These are phyloP conservation scores for Polydrusus pterygomalis DNA, from an alignment of 2,888 invertebrate genomes.

Conservation along the genomic window DNA sequence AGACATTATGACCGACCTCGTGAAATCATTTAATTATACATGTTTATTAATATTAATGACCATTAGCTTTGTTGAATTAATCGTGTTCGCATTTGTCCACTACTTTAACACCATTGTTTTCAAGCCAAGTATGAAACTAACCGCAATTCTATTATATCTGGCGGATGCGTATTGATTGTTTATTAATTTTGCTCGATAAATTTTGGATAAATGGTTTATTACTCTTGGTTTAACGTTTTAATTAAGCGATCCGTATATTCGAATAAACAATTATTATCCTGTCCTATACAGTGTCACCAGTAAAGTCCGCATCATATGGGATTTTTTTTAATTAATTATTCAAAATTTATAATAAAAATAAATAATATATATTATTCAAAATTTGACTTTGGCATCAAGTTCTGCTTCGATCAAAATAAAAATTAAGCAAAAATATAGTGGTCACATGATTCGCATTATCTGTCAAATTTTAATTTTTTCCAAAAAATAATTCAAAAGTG, in stretches of 20 bases:
- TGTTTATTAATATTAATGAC: conserved; percentile 51
- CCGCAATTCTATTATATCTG: conserved; percentile 24
- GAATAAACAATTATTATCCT: not conserved
- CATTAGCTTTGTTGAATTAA: conserved; percentile 35
- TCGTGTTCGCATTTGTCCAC: conserved; percentile 30
- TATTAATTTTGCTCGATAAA: conserved; percentile 29
- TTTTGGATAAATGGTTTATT: conserved; percentile 17
- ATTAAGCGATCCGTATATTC: not conserved
- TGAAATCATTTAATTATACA: conserved; percentile 44
- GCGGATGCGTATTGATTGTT: conserved; percentile 22
- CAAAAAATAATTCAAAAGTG: too few relatives aligned
- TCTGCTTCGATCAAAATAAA: too few relatives aligned
- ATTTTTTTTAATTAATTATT: too few relatives aligned
- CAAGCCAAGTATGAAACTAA: conserved; percentile 29
- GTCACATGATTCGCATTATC: too few relatives aligned
- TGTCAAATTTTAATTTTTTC: too few relatives aligned
- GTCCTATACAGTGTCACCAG: too few relatives aligned
- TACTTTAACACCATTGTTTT: conserved; percentile 30
- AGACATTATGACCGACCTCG: conserved; percentile 47
- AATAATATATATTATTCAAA: too few relatives aligned
- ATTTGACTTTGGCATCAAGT: too few relatives aligned
- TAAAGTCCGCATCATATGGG: too few relatives aligned
- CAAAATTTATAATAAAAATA: too few relatives aligned
- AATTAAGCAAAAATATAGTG: too few relatives aligned
- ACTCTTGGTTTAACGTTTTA: not conserved